Evolutionary conservation across 2,797 vertebrate species (phyloP), one percentile per base, ranked within the genome.

Genomic region (Gallinago solitaria): DNA sequence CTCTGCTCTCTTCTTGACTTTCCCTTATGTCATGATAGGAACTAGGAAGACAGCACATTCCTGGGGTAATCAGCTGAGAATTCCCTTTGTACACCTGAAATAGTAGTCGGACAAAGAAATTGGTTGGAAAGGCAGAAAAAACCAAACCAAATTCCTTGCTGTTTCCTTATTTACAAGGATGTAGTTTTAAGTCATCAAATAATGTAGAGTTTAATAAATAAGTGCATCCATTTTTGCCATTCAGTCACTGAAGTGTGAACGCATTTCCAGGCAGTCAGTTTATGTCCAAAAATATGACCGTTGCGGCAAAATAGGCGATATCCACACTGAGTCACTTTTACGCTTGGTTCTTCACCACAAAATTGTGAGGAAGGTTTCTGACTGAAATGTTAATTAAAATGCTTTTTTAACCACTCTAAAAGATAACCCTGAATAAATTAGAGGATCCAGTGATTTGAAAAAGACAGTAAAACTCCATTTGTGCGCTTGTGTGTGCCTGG

Each of bases 351-450:
- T 87, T 70, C 43, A 59, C 30, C 48, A 81, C 41, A 61, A 90
- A 91, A 87, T 33, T 12, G 0, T 28, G n/a, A 64, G 50, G 37
- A 76, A 56, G 3, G 4, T 71, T 93, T 91, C 64, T 73, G 67
- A 56, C 37, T 39, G 65, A 87, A 90, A 70, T 1, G 0, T 68
- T 91, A 90, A 93, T 91, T 95, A 83, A 79, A 90, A 83, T 65
- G 11, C 3, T 54, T 92, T 87, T 90, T 80, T 25, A 89, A 47
- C 50, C 12, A 47, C 61, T 84, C 41, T 87, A 50, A 90, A 94
- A 75, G 23, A 43, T 39, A 93, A 73, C 2, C 11, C 43, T 57
- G 70, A 91, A 87, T 86, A 93, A 84, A 93, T 89, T 83, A 89
- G 24, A 73, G 25, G 41, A 79, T 54, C 48, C 2, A 76, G 47